Evolutionary conservation across 2,797 vertebrate species (phyloP), one percentile per base, ranked within the genome.

Genomic region (Borostomias antarcticus): DNA sequence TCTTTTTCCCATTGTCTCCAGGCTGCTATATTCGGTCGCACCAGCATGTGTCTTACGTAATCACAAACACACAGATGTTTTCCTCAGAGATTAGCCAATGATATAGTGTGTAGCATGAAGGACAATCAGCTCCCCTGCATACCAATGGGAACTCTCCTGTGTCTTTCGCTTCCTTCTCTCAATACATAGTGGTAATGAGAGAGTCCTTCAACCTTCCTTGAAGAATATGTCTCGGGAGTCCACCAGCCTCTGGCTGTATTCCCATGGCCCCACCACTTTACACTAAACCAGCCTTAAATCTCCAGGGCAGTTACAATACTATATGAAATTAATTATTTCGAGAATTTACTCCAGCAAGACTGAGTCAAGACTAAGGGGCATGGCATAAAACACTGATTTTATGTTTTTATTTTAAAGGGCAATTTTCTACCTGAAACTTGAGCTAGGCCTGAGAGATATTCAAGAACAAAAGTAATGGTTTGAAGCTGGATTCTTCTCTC

Each of bases 61-160:
- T 74, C 75, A n/a, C n/a, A n/a, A n/a, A 73, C 76, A 43, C 71
- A 57, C 85, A 90, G 85, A 89, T 82, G 87, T 89, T 91, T 76
- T 79, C 89, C 81, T 79, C 74, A 1, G 86, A 89, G 80, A 78
- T 74, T 72, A 68, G 66, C 72, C 75, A 53, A 73, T 87, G 83
- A 88, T 90, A 82, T 82, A 80, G 75, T 79, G 70, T 76, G 70
- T 32, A 60, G 82, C 74, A 11, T 76, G 77, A 84, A 78, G 69
- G 81, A 84, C 74, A 75, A 68, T 77, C 71, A 68, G 70, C 82
- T 85, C 80, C 73, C 70, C 68, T 53, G 62, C 78, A 78, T 69
- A 68, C 66, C 62, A 37, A 80, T 72, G 77, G 79, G 79, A 83
- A 68, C 68, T 76, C 79, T 83, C 71, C 61, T 62, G 65, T 68